Evolutionary conservation across 2,888 invertebrate species (phyloP).

Genomic region (Phalangium opilio): DNA sequence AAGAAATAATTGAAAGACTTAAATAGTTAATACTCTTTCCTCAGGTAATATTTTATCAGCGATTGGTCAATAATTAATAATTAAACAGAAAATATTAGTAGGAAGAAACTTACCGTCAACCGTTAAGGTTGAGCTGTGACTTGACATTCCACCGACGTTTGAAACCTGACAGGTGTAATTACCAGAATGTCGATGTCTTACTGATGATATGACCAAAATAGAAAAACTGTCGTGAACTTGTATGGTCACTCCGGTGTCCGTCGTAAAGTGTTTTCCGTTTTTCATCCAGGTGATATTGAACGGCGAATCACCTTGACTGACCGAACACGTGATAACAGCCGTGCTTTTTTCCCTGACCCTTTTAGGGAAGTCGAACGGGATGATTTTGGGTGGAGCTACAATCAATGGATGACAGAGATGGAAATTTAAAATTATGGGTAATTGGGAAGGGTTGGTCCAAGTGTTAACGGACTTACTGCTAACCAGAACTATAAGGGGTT

Average conservation of each 20-base stretch:
- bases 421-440: too few relatives aligned
- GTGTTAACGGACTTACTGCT: background rate
- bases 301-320: constrained; percentile 23
- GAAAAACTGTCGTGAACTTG: constrained; percentile 17
- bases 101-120: background rate
- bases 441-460: too few relatives aligned
- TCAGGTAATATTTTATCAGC: too few relatives aligned
- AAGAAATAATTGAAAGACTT: background rate
- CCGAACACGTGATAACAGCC: constrained; percentile 21
- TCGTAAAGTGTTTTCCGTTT: constrained; percentile 15
- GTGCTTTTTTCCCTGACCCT: constrained; percentile 17
- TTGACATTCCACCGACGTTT: background rate
- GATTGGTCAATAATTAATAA: too few relatives aligned
- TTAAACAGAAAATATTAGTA: too few relatives aligned
- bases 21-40: too few relatives aligned
- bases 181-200: constrained; percentile 18
- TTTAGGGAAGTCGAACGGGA: constrained; percentile 16
- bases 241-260: constrained; percentile 10
- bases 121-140: background rate
- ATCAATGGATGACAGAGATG: too few relatives aligned
- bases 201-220: constrained; percentile 17
- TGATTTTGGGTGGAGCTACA: background rate
- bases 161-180: constrained; percentile 13
- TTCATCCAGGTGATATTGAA: constrained; percentile 20
- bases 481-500: background rate